Conservation (phyloP, 53 echinoderm and acorn worm species). For the Mesocentrotus franciscanus region DNA sequence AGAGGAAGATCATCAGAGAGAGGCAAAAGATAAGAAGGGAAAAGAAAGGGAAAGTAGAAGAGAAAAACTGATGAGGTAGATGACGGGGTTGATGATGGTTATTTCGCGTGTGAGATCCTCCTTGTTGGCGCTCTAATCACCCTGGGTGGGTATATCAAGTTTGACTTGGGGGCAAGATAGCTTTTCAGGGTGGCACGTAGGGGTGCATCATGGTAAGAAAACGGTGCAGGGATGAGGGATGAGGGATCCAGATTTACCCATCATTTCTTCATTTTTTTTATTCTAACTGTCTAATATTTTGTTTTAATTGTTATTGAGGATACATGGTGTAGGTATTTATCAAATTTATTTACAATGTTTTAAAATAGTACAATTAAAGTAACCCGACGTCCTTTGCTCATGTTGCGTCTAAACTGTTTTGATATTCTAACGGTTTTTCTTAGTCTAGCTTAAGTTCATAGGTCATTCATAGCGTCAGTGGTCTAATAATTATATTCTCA, state of each 20-base stretch:
- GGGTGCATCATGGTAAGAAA: not conserved
- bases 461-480: too few relatives aligned
- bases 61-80: conserved; percentile 35
- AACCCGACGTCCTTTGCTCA: too few relatives aligned
- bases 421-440: too few relatives aligned
- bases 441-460: too few relatives aligned
- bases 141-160: conserved; percentile 60
- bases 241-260: not conserved
- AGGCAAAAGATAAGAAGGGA: not conserved
- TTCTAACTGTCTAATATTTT: too few relatives aligned
- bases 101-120: conserved; percentile 64
- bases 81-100: conserved; percentile 58
- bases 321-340: too few relatives aligned
- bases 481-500: too few relatives aligned
- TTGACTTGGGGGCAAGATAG: conserved; percentile 60
- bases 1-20: not conserved
- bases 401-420: too few relatives aligned
- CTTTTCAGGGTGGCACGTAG: conserved; percentile 52
- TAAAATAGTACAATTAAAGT: too few relatives aligned
- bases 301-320: too few relatives aligned
- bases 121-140: conserved; percentile 47
- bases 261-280: not conserved
- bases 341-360: too few relatives aligned
- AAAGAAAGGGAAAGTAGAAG: not conserved
- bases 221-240: not conserved